phyloP scores from a whole-genome alignment of 2,113 vertebrate genomes.

The Anhinga rufa region DNA sequence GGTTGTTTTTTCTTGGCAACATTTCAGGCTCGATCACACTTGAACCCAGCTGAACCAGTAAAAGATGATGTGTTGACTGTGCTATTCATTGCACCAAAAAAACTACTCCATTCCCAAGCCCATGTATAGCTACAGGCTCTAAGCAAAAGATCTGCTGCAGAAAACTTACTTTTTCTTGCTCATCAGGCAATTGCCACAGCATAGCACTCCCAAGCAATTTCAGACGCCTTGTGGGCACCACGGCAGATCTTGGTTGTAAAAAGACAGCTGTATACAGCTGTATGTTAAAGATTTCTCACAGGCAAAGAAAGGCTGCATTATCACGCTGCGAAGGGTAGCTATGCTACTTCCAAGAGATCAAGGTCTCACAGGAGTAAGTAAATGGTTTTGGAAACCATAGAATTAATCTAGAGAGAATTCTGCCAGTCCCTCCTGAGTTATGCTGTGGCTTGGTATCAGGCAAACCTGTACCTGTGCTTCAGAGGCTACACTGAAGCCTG shows the following conservation, averaged over 20 bases:
- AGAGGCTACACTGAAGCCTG: neutral
- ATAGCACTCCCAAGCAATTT: neutral
- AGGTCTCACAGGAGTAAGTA: neutral
- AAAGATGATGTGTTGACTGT: neutral
- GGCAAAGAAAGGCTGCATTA: conserved; percentile 13
- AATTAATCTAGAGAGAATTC: neutral
- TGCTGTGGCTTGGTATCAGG: neutral
- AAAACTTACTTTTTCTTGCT: neutral
- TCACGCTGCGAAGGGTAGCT: neutral
- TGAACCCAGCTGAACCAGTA: neutral
- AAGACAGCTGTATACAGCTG: conserved; percentile 32
- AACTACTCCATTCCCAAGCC: neutral
- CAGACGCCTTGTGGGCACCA: neutral
- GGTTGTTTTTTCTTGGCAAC: neutral
- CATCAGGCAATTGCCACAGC: neutral
- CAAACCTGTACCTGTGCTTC: neutral
- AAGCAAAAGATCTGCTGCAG: neutral
- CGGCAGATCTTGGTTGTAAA: neutral
- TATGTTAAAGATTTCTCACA: neutral
- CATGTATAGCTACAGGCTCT: neutral
- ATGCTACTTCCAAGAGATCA: neutral
- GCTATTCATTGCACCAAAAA: neutral
- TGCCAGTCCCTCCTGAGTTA: neutral
- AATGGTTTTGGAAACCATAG: neutral
- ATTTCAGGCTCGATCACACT: neutral